These are phyloP conservation scores for Natrix natrix DNA, from an alignment of 2,797 vertebrate genomes.

Conservation along the genomic window DNA sequence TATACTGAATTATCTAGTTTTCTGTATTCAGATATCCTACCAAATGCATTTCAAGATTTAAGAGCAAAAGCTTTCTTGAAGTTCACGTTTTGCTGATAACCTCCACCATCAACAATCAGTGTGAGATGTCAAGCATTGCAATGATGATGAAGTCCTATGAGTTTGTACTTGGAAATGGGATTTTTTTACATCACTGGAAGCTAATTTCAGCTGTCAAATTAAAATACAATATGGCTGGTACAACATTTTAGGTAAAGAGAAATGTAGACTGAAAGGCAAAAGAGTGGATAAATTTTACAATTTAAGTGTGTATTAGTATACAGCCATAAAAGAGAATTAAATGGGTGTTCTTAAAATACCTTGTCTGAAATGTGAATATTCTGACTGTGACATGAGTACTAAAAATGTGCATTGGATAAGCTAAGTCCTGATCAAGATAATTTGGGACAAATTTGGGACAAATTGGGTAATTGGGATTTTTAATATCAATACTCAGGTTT, in stretches of 20 bases:
- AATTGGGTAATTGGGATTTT: not conserved
- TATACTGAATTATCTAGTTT: not conserved
- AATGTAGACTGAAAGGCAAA: not conserved
- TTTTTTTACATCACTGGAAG: not conserved
- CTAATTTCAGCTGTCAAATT: not conserved
- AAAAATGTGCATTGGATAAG: not conserved
- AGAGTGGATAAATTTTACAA: not conserved
- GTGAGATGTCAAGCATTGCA: not conserved
- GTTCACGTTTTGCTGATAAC: not conserved
- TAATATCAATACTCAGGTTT: not conserved
- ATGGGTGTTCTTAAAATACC: not conserved
- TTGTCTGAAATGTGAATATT: not conserved
- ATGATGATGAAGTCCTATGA: not conserved
- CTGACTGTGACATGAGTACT: not conserved
- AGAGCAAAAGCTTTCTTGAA: not conserved
- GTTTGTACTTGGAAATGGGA: not conserved
- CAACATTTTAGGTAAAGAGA: not conserved
- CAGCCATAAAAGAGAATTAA: not conserved
- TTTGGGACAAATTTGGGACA: not conserved
- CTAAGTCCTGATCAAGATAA: not conserved
- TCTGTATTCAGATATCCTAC: not conserved
- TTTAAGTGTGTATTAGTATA: not conserved
- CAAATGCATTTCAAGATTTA: not conserved
- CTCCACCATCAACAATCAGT: not conserved
- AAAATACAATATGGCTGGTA: not conserved